Evolutionary conservation across 92 coral and sea anemone species (phyloP).

Genomic region (Anthopleura xanthogrammica): DNA sequence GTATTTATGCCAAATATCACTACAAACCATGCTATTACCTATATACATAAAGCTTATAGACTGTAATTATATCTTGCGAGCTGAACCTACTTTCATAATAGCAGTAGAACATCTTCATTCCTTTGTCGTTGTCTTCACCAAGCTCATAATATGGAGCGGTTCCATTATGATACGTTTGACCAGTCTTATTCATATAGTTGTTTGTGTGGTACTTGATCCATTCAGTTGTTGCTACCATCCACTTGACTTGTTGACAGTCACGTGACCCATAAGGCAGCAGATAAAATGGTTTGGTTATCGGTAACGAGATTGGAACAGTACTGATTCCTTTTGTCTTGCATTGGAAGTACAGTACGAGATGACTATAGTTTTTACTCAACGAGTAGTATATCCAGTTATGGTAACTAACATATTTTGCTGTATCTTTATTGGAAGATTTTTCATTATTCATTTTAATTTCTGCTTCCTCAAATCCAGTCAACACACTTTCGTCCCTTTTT

Average conservation of each 20-base stretch:
- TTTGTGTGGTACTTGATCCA: conserved; percentile 30
- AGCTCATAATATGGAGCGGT: not conserved
- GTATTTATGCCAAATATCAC: too few species aligned
- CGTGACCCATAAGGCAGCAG: conserved; percentile 55
- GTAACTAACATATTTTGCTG: not conserved
- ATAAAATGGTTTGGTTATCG: conserved; percentile 55
- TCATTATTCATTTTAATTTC: conserved; percentile 9
- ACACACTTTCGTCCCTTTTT: not conserved
- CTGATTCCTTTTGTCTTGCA: conserved; percentile 42
- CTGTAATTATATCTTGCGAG: too few species aligned
- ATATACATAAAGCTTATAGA: too few species aligned
- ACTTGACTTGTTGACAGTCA: conserved; percentile 63
- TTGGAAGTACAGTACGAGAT: conserved; percentile 23
- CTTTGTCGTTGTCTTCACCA: not conserved
- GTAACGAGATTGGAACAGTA: conserved; percentile 33
- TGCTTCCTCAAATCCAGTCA: not conserved
- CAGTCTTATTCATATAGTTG: too few species aligned
- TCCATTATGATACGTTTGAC: not conserved
- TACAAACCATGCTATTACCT: too few species aligned
- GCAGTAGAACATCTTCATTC: not conserved
- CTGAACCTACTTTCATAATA: not conserved
- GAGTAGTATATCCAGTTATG: not conserved
- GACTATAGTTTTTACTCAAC: not conserved
- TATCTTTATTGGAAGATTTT: conserved; percentile 1
- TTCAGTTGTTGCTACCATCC: conserved; percentile 55